Percentiles rank a stretch among this genome's conserved stretches.
Conservation (phyloP, 2,888 invertebrate species). For the Agrotis puta region DNA sequence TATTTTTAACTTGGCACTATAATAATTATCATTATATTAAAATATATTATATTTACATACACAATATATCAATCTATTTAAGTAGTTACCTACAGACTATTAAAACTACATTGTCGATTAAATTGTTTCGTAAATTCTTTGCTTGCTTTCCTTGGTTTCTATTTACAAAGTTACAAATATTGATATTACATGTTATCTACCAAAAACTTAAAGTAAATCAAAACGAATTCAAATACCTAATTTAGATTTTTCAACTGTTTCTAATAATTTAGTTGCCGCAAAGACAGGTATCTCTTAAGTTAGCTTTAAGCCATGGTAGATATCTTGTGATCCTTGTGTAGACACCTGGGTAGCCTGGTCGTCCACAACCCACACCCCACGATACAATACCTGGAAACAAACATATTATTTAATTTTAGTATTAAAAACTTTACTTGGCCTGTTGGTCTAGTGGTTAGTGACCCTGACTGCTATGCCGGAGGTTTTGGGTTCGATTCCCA, state of each 20-base stretch:
- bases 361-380: slow-evolving; percentile 95
- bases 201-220: neutral
- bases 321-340: slow-evolving; percentile 94
- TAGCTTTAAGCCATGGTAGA: slow-evolving; percentile 94
- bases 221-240: neutral
- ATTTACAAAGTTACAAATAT: slow-evolving; percentile 35
- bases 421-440: neutral
- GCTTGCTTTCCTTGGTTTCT: slow-evolving; percentile 14
- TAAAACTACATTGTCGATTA: slow-evolving; percentile 8
- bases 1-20: slow-evolving; percentile 61
- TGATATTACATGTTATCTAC: neutral
- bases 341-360: slow-evolving; percentile 94
- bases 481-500: too few species aligned
- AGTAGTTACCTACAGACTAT: neutral
- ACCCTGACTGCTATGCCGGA: too few species aligned
- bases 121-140: slow-evolving; percentile 17
- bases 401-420: neutral
- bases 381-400: slow-evolving; percentile 94
- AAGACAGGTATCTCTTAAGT: slow-evolving; percentile 94
- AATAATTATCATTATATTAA: slow-evolving; percentile 45
- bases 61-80: slow-evolving; percentile 30
- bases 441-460: too few species aligned
- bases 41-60: slow-evolving; percentile 18
- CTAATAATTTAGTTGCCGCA: slow-evolving; percentile 86
- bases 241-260: too few species aligned